Evolutionary conservation across 2,113 vertebrate genomes (phyloP), one percentile per base, ranked within the genome.

Genomic region (Alexandromys fortis): DNA sequence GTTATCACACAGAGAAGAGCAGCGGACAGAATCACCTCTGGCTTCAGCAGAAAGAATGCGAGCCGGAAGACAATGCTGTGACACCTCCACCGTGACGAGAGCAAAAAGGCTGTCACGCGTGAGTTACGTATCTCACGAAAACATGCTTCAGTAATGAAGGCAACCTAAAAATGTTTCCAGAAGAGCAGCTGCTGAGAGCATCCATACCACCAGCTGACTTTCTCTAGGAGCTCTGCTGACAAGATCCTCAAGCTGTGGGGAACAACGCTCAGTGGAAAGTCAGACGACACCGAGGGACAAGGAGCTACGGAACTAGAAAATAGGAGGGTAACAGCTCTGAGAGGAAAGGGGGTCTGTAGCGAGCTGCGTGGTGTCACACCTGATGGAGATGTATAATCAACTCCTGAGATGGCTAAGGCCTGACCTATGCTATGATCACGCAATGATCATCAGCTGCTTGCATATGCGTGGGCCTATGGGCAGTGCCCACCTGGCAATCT

Each of bases 141-240:
- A 94, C 86, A 92, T 82, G 83, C 65, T 93, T 85, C 45, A 76
- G 45, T 90, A 93, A 91, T 73, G 55, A 97, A 97, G 82, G 72
- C 72, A 86, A 77, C 89, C 87, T 85, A 92, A 94, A 96, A 94
- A 90, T 94, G 90, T 85, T 95, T 88, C 70, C 55, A 58, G 55
- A 70, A 97, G 90, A 97, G 77, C 86, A 96, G 90, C 96, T 85
- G 91, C 92, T 92, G 61, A 85, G 81, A 94, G 90, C 77, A 77
- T 72, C 68, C 19, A 0, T 16, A n/a, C 92, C 79, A 95, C 89
- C 83, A 91, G 86, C 79, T 70, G 86, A 89, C 91, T 83, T 92
- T 76, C 63, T 89, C 52, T 78, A 87, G 24, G 30, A 94, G 73
- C 94, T 89, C 94, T 26, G 7, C 55, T 85, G 76, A 93, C 42